These are phyloP conservation scores for Solenopsis fugax DNA, from an alignment of 1,140 invertebrate genomes.

Conservation along the genomic window DNA sequence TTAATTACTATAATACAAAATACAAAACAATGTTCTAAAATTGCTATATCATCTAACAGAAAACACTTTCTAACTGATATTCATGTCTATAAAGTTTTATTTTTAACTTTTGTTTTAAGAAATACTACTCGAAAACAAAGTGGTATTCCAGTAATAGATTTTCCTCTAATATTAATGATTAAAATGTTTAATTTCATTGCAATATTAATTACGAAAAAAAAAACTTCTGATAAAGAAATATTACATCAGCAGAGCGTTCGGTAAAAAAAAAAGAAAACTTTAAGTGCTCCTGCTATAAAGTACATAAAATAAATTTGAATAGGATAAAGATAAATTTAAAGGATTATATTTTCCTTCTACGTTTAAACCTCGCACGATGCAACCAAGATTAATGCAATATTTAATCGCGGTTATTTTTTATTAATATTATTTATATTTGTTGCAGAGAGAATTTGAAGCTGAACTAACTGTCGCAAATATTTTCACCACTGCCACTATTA, in stretches of 20 bases:
- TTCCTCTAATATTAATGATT: background rate
- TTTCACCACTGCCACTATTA: background rate
- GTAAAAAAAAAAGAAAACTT: background rate
- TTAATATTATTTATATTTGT: background rate
- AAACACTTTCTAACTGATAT: too few relatives aligned
- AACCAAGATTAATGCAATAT: background rate
- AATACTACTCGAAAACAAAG: too few relatives aligned
- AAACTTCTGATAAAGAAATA: background rate
- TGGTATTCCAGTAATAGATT: too few relatives aligned
- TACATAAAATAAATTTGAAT: background rate
- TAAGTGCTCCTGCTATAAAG: background rate
- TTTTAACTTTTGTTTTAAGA: too few relatives aligned
- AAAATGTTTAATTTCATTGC: background rate
- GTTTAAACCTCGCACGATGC: background rate
- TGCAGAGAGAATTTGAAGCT: background rate
- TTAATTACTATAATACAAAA: too few relatives aligned
- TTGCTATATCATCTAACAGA: too few relatives aligned
- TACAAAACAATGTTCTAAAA: too few relatives aligned
- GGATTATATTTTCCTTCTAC: background rate
- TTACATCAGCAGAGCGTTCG: background rate
- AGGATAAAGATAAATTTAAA: background rate
- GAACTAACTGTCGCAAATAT: background rate
- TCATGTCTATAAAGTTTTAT: too few relatives aligned
- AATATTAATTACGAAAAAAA: background rate
- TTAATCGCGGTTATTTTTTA: background rate